phyloP scores from a whole-genome alignment of 2,797 vertebrate genomes.

The Euthynnus affinis region DNA sequence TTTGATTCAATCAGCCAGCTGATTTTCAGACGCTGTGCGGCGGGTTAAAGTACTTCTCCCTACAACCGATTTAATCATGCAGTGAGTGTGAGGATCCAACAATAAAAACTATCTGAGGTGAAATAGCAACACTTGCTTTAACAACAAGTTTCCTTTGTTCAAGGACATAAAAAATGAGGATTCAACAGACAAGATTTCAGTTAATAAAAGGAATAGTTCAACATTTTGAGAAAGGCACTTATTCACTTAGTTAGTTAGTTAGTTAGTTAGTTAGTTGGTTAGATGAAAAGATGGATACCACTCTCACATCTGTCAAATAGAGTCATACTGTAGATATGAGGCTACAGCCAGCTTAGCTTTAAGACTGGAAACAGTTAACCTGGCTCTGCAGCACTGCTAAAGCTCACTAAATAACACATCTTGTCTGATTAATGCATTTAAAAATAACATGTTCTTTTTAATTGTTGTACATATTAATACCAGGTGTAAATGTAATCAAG shows the following conservation, averaged over 20 bases:
- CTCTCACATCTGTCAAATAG: neutral
- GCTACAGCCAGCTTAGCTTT: too few species aligned
- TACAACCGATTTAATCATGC: slow-evolving; percentile 39
- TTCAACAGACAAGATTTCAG: neutral
- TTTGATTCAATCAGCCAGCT: slow-evolving; percentile 47
- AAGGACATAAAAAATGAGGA: neutral
- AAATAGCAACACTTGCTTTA: slow-evolving; percentile 34
- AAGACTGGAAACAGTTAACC: too few species aligned
- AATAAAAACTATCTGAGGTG: slow-evolving; percentile 18
- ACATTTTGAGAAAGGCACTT: too few species aligned
- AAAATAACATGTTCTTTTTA: too few species aligned
- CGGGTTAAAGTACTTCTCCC: slow-evolving; percentile 11
- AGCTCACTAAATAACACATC: too few species aligned
- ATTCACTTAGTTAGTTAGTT: too few species aligned
- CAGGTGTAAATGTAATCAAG: too few species aligned
- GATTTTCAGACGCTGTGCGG: slow-evolving; percentile 54
- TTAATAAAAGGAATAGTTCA: neutral
- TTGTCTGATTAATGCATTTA: too few species aligned
- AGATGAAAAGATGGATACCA: neutral
- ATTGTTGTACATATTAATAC: too few species aligned
- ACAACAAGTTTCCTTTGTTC: slow-evolving; percentile 1
- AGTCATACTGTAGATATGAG: too few species aligned
- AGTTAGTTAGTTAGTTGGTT: neutral
- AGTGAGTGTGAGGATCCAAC: slow-evolving; percentile 17
- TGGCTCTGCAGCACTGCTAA: too few species aligned